These are phyloP conservation scores for Agrochola macilenta DNA, from an alignment of 2,888 invertebrate species.

Conservation along the genomic window DNA sequence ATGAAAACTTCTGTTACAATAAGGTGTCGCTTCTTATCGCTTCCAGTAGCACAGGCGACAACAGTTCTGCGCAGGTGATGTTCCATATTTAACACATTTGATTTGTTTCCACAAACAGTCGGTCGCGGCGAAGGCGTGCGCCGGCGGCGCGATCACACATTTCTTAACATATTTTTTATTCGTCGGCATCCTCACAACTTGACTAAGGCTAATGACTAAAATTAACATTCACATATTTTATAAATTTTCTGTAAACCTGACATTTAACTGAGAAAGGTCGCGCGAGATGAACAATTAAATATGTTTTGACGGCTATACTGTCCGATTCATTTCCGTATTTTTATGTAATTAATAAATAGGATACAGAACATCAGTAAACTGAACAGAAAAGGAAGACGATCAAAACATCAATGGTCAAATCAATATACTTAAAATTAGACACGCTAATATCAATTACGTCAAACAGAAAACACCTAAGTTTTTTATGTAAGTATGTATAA, in stretches of 20 bases:
- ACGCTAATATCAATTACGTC: conserved; percentile 50
- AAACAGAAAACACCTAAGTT: conserved; percentile 33
- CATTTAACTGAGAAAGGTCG: conserved; percentile 78
- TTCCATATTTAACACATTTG: conserved; percentile 87
- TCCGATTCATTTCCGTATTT: conserved; percentile 52
- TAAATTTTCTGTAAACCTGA: conserved; percentile 82
- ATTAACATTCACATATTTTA: conserved; percentile 88
- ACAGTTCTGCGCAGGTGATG: conserved; percentile 65
- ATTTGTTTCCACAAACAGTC: conserved; percentile 87
- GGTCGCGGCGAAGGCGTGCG: conserved; percentile 77
- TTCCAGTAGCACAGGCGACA: conserved; percentile 68
- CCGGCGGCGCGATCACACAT: conserved; percentile 86
- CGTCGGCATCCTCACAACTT: conserved; percentile 84
- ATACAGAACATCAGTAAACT: conserved; percentile 42
- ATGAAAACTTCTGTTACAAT: not conserved
- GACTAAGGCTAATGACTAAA: conserved; percentile 87
- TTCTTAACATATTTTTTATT: conserved; percentile 79
- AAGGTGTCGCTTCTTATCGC: conserved; percentile 68
- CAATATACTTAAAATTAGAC: conserved; percentile 44
- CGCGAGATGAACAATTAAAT: conserved; percentile 73
- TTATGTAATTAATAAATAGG: conserved; percentile 32
- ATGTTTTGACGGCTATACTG: conserved; percentile 80
- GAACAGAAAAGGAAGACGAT: conserved; percentile 37
- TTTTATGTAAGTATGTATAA: conserved; percentile 12
- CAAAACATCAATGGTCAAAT: conserved; percentile 37